Percentiles rank a stretch among this genome's conserved stretches.
These are phyloP conservation scores for Gastrophryne carolinensis DNA, from an alignment of 2,797 vertebrate genomes.

Conservation along the genomic window DNA sequence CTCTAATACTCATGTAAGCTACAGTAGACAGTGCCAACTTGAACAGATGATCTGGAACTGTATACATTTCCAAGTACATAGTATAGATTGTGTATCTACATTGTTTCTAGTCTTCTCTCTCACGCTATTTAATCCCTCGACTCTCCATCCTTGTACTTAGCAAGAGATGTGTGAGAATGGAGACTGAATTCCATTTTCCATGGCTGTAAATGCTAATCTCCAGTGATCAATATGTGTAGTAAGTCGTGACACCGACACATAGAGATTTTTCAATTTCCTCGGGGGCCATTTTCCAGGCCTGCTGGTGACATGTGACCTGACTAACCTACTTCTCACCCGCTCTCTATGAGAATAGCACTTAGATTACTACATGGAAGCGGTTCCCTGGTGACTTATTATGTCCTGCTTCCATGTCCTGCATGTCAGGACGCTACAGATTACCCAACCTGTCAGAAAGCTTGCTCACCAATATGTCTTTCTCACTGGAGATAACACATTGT, in stretches of 20 bases:
- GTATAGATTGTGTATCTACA: background rate
- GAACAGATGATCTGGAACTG: no score
- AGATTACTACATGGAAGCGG: background rate
- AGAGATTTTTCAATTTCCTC: background rate
- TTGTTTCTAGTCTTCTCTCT: background rate
- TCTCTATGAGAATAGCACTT: background rate
- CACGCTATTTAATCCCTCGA: background rate
- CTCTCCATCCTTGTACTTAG: background rate
- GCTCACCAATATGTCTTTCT: background rate
- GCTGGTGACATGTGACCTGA: background rate
- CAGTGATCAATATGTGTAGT: conserved; percentile 22
- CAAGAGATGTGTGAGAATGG: background rate
- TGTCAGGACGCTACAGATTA: background rate
- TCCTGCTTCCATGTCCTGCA: background rate
- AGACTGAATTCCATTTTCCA: background rate
- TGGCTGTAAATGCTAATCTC: conserved; percentile 36
- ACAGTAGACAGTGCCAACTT: no score
- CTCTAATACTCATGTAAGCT: no score
- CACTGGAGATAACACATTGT: background rate
- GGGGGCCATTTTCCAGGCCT: background rate
- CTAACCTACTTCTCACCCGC: background rate
- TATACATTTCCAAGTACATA: no score
- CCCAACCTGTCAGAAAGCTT: background rate
- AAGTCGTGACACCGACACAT: background rate
- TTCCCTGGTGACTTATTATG: conserved; percentile 1